These are phyloP conservation scores for Anser cygnoides DNA, from an alignment of 2,113 vertebrate genomes.

Conservation along the genomic window DNA sequence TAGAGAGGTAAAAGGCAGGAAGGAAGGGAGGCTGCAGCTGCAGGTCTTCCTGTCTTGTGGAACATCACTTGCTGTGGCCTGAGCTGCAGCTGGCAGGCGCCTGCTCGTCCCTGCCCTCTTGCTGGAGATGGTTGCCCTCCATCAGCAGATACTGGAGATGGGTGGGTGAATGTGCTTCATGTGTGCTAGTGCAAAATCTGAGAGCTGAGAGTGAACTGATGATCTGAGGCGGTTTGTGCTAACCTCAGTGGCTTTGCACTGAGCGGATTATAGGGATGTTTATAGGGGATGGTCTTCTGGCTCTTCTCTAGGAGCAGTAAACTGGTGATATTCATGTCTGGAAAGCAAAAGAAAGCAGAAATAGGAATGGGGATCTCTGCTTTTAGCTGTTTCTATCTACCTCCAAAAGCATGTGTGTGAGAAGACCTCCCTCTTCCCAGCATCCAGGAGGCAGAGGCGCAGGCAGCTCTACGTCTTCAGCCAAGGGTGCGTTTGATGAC, in stretches of 20 bases:
- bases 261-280: background rate
- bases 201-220: background rate
- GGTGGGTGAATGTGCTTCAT: background rate
- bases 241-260: background rate
- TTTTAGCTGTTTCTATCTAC: background rate
- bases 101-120: rapidly evolving
- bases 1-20: background rate
- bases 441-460: background rate
- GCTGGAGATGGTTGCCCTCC: background rate
- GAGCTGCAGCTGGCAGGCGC: background rate
- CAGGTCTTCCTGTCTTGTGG: background rate
- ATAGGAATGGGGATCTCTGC: background rate
- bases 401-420: background rate
- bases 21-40: background rate
- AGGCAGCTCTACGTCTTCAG: background rate
- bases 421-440: background rate
- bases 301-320: background rate
- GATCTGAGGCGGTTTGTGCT: background rate
- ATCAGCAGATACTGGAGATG: background rate
- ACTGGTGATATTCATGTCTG: background rate
- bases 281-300: background rate
- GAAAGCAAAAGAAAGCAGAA: background rate
- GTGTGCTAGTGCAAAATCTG: background rate
- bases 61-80: rapidly evolving
- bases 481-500: background rate